phyloP scores from a whole-genome alignment of 2,797 vertebrate genomes.

The Hemibagrus guttatus region DNA sequence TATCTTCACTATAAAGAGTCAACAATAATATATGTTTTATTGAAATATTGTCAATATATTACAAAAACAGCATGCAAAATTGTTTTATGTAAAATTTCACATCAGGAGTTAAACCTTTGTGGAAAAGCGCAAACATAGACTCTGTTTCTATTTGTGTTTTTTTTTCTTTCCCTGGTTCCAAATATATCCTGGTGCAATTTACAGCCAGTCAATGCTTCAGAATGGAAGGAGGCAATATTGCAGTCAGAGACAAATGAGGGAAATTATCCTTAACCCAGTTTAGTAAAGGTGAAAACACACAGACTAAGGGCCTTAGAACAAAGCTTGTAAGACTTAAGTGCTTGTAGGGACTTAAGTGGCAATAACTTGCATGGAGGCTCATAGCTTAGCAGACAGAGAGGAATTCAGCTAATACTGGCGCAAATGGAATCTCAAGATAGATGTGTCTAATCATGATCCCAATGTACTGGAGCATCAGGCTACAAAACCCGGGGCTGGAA shows the following conservation, averaged over 20 bases:
- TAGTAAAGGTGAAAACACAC: conserved; percentile 48
- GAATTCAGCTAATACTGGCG: conserved; percentile 66
- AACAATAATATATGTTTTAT: background rate
- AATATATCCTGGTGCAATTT: conserved; percentile 29
- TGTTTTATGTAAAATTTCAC: background rate
- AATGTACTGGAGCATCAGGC: conserved; percentile 55
- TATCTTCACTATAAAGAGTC: background rate
- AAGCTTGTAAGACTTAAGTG: conserved; percentile 36
- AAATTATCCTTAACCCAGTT: conserved; percentile 56
- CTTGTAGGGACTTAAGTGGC: conserved; percentile 56
- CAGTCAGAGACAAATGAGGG: conserved; percentile 43
- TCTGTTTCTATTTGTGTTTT: background rate
- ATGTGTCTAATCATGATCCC: conserved; percentile 65
- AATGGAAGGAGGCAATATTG: conserved; percentile 45
- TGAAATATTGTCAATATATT: conserved; percentile 8
- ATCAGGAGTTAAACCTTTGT: background rate
- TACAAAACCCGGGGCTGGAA: conserved; percentile 36
- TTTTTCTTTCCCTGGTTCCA: background rate
- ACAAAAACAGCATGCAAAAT: background rate
- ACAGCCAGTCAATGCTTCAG: conserved; percentile 21
- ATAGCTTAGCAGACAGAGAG: conserved; percentile 56
- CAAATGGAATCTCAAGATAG: conserved; percentile 70
- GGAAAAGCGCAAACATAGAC: background rate
- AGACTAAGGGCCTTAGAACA: conserved; percentile 45
- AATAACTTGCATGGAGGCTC: conserved; percentile 57